These are phyloP conservation scores for Myrmecophaga tridactyla DNA, from an alignment of 2,113 vertebrate species.

Conservation along the genomic window DNA sequence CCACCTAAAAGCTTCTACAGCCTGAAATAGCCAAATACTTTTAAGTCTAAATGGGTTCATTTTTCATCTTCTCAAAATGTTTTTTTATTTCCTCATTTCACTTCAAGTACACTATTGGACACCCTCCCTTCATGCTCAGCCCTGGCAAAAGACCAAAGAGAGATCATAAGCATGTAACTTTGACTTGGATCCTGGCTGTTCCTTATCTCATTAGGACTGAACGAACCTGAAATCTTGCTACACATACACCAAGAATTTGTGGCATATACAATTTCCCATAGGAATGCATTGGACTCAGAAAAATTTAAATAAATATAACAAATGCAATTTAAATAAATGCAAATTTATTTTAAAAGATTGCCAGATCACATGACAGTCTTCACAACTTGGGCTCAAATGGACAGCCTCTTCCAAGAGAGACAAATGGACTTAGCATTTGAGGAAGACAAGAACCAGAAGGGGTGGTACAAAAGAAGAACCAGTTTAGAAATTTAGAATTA, in stretches of 20 bases:
- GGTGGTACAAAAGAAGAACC: not conserved
- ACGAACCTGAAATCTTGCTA: not conserved
- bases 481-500: not conserved
- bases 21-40: not conserved
- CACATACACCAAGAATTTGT: not conserved
- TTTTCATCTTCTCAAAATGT: not conserved
- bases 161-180: not conserved
- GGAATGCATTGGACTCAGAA: not conserved
- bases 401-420: not conserved
- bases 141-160: not conserved
- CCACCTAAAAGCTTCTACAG: not conserved
- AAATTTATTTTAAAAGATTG: conserved; percentile 25
- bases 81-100: conserved; percentile 8
- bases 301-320: not conserved
- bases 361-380: not conserved
- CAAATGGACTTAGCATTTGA: not conserved
- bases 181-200: not conserved
- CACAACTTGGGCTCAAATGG: not conserved
- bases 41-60: not conserved
- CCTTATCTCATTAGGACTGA: not conserved
- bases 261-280: not conserved
- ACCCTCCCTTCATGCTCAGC: not conserved
- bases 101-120: not conserved
- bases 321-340: not conserved
- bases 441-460: not conserved